phyloP scores from a whole-genome alignment of 2,797 vertebrate species.

The Arnoldichthys spilopterus region DNA sequence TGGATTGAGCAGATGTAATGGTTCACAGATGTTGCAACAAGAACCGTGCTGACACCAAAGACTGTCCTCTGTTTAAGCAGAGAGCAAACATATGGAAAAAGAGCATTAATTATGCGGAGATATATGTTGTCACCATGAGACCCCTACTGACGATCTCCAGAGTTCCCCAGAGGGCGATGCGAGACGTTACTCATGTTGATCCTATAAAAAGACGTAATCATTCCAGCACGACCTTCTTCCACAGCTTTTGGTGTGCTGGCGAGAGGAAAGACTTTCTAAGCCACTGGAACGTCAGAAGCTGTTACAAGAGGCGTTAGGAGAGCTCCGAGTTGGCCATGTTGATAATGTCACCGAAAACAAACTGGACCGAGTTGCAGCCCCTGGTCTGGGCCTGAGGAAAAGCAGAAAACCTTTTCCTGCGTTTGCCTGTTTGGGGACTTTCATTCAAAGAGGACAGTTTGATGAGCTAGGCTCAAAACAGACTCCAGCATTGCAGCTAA shows the following conservation, averaged over 20 bases:
- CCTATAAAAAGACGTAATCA: conserved; percentile 66
- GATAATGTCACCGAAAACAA: conserved; percentile 57
- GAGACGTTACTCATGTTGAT: conserved; percentile 56
- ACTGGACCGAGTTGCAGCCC: conserved; percentile 38
- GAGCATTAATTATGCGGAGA: conserved; percentile 70
- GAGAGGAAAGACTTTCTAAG: conserved; percentile 59
- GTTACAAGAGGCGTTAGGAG: conserved; percentile 57
- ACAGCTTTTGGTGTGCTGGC: conserved; percentile 53
- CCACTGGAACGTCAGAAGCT: conserved; percentile 51
- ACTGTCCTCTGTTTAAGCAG: conserved; percentile 42
- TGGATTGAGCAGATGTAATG: conserved; percentile 53
- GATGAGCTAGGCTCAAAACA: conserved; percentile 48
- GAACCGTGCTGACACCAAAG: conserved; percentile 42
- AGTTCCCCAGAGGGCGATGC: conserved; percentile 58
- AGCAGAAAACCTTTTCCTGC: conserved; percentile 48
- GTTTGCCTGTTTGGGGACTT: conserved; percentile 48
- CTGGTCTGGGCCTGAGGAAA: conserved; percentile 49
- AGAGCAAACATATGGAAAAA: conserved; percentile 59
- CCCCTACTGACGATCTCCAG: conserved; percentile 56
- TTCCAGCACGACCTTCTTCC: conserved; percentile 64
- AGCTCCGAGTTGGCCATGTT: conserved; percentile 49
- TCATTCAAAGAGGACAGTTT: conserved; percentile 54
- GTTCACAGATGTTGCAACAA: conserved; percentile 57
- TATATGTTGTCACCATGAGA: conserved; percentile 65
- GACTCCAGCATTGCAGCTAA: conserved; percentile 36